Evolutionary conservation across 1,140 invertebrate species (phyloP).

Genomic region (Eumaeus atala): DNA sequence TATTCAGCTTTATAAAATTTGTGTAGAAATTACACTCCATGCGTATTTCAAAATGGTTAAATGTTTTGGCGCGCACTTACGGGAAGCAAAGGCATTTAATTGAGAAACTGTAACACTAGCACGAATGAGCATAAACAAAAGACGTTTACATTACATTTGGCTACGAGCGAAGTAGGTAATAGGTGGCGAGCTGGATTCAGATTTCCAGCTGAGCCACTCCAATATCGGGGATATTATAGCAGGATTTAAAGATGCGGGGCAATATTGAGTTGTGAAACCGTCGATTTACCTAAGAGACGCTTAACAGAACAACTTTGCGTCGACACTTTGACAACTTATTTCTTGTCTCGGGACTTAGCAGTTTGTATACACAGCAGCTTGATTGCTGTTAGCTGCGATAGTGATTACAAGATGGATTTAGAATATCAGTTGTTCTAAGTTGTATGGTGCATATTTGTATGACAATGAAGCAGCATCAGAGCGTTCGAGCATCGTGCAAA

Average conservation of each 20-base stretch:
- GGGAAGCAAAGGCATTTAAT: conserved; percentile 29
- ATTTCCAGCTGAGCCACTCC: conserved; percentile 46
- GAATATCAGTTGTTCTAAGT: neutral
- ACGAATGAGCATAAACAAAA: conserved; percentile 55
- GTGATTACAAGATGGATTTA: conserved; percentile 22
- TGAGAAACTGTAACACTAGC: conserved; percentile 29
- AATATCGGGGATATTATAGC: conserved; percentile 71
- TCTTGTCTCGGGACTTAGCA: conserved; percentile 61
- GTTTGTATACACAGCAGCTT: conserved; percentile 55
- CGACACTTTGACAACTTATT: conserved; percentile 73
- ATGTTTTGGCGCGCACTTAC: neutral
- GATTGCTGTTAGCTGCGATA: conserved; percentile 51
- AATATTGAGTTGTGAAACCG: conserved; percentile 69
- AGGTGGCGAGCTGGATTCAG: conserved; percentile 47
- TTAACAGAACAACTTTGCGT: conserved; percentile 62
- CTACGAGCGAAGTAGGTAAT: conserved; percentile 41
- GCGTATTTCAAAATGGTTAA: no score
- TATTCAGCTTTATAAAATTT: no score
- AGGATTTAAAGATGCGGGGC: conserved; percentile 40
- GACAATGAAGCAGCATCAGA: conserved; percentile 17
- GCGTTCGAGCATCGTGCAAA: conserved; percentile 25
- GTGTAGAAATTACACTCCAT: no score
- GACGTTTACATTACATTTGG: conserved; percentile 57
- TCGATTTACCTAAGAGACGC: conserved; percentile 67
- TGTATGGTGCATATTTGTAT: conserved; percentile 7